Conservation (phyloP, 2,888 invertebrate species). For the Caenorhabditis uteleia region DNA sequence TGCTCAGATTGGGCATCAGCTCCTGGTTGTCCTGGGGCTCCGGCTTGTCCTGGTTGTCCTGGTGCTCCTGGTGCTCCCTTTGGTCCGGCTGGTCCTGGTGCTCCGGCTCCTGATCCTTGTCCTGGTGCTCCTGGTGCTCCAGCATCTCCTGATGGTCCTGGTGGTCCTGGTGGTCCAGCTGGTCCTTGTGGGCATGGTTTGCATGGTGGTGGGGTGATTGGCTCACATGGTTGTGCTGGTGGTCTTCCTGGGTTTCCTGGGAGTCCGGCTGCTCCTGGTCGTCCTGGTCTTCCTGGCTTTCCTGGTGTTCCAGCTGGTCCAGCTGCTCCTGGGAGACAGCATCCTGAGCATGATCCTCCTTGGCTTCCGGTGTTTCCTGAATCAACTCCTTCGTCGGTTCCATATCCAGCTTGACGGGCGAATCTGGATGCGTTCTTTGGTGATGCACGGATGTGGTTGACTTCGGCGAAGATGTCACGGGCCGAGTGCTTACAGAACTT, state of each 20-base stretch:
- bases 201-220: slow-evolving; percentile 53
- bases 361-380: slow-evolving; percentile 9
- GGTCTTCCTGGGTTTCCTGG: slow-evolving; percentile 54
- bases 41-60: slow-evolving; percentile 53
- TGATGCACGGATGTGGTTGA: slow-evolving; percentile 46
- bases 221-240: slow-evolving; percentile 52
- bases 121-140: slow-evolving; percentile 54
- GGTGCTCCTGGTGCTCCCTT: slow-evolving; percentile 56
- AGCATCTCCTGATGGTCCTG: slow-evolving; percentile 49
- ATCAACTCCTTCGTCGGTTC: slow-evolving; percentile 25
- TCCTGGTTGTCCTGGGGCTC: slow-evolving; percentile 49
- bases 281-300: slow-evolving; percentile 52
- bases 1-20: slow-evolving; percentile 31
- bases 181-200: slow-evolving; percentile 55
- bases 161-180: slow-evolving; percentile 54
- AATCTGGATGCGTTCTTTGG: slow-evolving; percentile 45
- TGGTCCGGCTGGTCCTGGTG: slow-evolving; percentile 50
- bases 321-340: slow-evolving; percentile 59
- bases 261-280: slow-evolving; percentile 54
- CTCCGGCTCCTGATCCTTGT: slow-evolving; percentile 43
- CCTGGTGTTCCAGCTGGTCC: slow-evolving; percentile 61
- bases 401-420: slow-evolving; percentile 56
- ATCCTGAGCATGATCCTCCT: slow-evolving; percentile 49
- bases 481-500: slow-evolving; percentile 53
- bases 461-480: slow-evolving; percentile 58